Conservation (phyloP, 2,797 vertebrate genomes). For the Tiaroga cobitis region DNA sequence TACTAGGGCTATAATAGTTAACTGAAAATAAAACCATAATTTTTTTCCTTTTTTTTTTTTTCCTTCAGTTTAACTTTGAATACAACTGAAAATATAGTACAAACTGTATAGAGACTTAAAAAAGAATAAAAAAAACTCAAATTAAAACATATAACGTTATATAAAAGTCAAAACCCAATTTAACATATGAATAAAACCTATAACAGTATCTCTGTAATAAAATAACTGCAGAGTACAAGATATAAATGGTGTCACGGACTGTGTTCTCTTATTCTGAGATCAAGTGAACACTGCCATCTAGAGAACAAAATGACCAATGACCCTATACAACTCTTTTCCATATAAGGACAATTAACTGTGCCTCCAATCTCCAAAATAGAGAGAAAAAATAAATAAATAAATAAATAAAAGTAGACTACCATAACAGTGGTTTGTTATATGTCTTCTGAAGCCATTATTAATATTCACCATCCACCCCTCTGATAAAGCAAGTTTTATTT, state of each 20-base stretch:
- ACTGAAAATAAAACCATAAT: neutral
- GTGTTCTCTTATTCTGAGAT: neutral
- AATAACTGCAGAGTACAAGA: neutral
- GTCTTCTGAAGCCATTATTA: neutral
- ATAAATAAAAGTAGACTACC: neutral
- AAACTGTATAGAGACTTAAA: neutral
- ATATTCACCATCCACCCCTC: neutral
- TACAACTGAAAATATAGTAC: too few relatives aligned
- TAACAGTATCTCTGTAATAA: neutral
- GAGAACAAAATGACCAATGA: neutral
- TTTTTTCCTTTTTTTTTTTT: too few relatives aligned
- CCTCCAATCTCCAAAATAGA: neutral
- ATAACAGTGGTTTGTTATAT: neutral
- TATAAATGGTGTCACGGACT: neutral
- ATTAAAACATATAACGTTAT: neutral
- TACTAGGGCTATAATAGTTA: neutral
- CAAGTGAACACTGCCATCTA: slow-evolving; percentile 34
- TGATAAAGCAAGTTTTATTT: neutral
- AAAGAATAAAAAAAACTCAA: neutral
- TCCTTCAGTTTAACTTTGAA: too few relatives aligned
- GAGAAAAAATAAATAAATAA: neutral
- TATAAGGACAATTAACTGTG: neutral
- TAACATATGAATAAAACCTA: neutral
- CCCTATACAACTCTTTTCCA: neutral
- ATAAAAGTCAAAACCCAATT: neutral